A percentile compares a stretch with the other conserved stretches of the same genome.
phyloP scores from a whole-genome alignment of 2,888 invertebrate genomes.

The Trimorus sp. region DNA sequence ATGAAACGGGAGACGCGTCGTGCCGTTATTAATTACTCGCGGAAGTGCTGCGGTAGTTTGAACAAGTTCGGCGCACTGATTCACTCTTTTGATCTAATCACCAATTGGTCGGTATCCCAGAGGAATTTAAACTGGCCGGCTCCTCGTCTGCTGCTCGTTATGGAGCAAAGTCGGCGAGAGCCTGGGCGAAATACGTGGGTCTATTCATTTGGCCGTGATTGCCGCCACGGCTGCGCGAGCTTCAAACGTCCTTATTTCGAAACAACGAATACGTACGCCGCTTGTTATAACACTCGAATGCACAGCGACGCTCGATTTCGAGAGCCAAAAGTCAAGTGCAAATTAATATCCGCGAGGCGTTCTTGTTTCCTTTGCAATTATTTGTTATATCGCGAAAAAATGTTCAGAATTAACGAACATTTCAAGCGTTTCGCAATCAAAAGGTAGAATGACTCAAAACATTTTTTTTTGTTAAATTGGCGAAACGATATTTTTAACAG shows the following conservation, averaged over 20 bases:
- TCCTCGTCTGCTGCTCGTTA: slow-evolving; percentile 29
- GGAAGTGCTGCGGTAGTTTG: slow-evolving; percentile 40
- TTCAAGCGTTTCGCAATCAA: no score
- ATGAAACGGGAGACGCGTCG: slow-evolving; percentile 18
- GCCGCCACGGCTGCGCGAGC: slow-evolving; percentile 8
- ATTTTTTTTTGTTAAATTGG: no score
- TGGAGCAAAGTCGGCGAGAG: slow-evolving; percentile 37
- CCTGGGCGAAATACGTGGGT: slow-evolving; percentile 20
- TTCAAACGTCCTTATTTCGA: slow-evolving; percentile 36
- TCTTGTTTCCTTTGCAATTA: slow-evolving; percentile 11
- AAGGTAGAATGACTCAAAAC: no score
- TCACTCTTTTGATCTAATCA: slow-evolving; percentile 52
- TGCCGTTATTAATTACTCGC: slow-evolving; percentile 45
- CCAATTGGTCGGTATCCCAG: slow-evolving; percentile 41
- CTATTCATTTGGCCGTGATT: slow-evolving; percentile 29
- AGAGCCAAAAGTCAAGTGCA: neutral
- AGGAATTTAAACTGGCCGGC: slow-evolving; percentile 41
- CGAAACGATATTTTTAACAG: no score
- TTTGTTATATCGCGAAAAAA: neutral
- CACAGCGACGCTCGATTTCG: slow-evolving; percentile 7
- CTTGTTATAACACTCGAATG: slow-evolving; percentile 31
- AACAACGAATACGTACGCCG: slow-evolving; percentile 15
- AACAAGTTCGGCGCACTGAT: slow-evolving; percentile 58
- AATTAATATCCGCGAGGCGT: neutral
- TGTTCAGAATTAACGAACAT: no score